Percentiles rank a stretch among this genome's conserved stretches.
phyloP scores from a whole-genome alignment of 2,888 invertebrate genomes.

The Villa cingulata region DNA sequence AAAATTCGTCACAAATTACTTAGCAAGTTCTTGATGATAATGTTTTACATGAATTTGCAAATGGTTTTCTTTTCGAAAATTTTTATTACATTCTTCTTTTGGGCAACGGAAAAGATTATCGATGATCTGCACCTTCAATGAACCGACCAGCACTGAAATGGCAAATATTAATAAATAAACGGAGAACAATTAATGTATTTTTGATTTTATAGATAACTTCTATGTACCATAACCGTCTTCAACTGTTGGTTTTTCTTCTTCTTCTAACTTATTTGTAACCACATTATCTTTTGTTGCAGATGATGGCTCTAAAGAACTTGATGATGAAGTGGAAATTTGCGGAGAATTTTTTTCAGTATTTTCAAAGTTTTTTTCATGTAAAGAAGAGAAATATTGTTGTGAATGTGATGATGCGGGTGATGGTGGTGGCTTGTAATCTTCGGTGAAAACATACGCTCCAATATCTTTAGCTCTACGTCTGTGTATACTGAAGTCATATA shows the following conservation, averaged over 20 bases:
- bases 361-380: neutral
- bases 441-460: constrained; percentile 32
- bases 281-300: neutral
- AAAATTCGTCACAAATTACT: constrained; percentile 28
- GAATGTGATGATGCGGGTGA: constrained; percentile 13
- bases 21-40: constrained; percentile 70
- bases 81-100: constrained; percentile 71
- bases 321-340: neutral
- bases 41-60: constrained; percentile 90
- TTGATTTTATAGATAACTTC: neutral
- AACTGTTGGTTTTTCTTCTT: constrained; percentile 3
- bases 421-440: constrained; percentile 31
- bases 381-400: constrained; percentile 3
- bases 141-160: constrained; percentile 43
- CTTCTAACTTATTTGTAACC: neutral
- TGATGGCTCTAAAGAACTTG: neutral
- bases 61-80: constrained; percentile 79
- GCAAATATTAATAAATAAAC: too few species aligned
- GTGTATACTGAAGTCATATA: constrained; percentile 47
- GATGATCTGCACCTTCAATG: constrained; percentile 51
- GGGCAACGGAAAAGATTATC: constrained; percentile 60
- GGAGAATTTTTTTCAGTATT: too few species aligned
- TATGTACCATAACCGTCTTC: constrained; percentile 27
- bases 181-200: neutral
- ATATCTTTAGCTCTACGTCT: constrained; percentile 38